Evolutionary conservation across 2,797 vertebrate species (phyloP), one percentile per base, ranked within the genome.

Genomic region (Anisognathus igniventris): DNA sequence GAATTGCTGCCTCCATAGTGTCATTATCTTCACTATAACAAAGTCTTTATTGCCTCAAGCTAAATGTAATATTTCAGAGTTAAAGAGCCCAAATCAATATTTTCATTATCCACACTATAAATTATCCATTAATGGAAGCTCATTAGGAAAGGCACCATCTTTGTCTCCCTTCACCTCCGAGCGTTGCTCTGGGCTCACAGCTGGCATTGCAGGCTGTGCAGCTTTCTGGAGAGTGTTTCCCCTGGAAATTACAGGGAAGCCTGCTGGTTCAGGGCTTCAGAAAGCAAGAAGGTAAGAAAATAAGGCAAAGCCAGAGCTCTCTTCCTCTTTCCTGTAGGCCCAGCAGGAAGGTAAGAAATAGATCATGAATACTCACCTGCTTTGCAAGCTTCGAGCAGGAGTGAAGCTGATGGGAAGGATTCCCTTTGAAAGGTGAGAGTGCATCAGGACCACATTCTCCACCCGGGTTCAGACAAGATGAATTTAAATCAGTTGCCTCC

Each of bases 121-220:
- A 96, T 94, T 94, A 75, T 72, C 94, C 91, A 44, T 93, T 96
- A 95, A 85, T 95, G 92, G 89, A 90, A 86, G 40, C 56, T 96
- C 93, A 78, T 95, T 91, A 90, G 47, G 75, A 60, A 76, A 70
- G 51, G 87, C 58, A 70, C 18, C 2, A 0, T 70, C 68, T 78
- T 93, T 81, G 68, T 75, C 76, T 84, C 28, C 39, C 68, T 93
- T 54, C 24, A 44, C 42, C 73, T 90, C 47, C 0, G 0, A 75
- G 47, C 12, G 0, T 31, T 95, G 65, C 66, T 91, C 33, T 72
- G 60, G 45, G 72, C 84, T 80, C 72, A 42, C 84, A 91, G 87
- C 86, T 89, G 70, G 57, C 68, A 18, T 3, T 61, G 21, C 62
- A 76, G 48, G 11, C 40, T 70, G 25, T 25, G 62, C 9, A 2